Base-by-base conservation (phyloP, 2,888 invertebrate species). In the Furcula furcula region DNA sequence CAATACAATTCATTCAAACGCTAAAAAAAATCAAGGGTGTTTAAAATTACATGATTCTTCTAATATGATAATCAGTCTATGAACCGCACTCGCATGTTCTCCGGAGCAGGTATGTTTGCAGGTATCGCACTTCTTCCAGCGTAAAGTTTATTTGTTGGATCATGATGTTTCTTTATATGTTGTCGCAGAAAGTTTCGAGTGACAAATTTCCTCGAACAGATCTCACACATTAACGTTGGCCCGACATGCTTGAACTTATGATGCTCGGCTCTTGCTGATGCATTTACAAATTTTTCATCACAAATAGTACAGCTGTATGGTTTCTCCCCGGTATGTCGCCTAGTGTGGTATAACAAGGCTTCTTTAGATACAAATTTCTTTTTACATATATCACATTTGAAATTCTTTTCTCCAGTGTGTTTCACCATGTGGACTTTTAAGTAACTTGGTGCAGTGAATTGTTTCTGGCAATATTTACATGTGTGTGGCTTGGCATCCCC, bases 361-460 rank as follows among this genome's bases (percentile, higher is more conserved):
- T 84, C 87, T 48, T 84, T 86, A 0, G 86, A 74, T 0, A 86
- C 87, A 69, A 86, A 86, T 29, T 63, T 74, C 13, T 68, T 65
- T 0, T 52, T 52, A 45, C 88, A 88, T 21, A 81, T 57, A 9
- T 72, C 63, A 56, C 88, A 88, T 36, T 74, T 65, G 32, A 81
- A 87, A 20, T 85, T 86, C 43, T 75, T 85, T 33, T 81, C 85
- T 1, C 81, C 77, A 0, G 88, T 86, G 31, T 88, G 87, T 19
- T 73, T 87, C 1, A 88, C 55, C 75, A 83, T 76, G 29, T 86
- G 86, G 1, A 65, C 68, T 51, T 75, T 81, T 7, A 86, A 56
- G 37, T 80, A 83, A 40, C 86, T 86, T 0, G 84, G 85, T 21
- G 86, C 86, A n/a, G 84, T 84, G 27, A 87, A 87, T 23, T 76